phyloP scores from a whole-genome alignment of 2,888 invertebrate species.

The Alsophila aescularia region DNA sequence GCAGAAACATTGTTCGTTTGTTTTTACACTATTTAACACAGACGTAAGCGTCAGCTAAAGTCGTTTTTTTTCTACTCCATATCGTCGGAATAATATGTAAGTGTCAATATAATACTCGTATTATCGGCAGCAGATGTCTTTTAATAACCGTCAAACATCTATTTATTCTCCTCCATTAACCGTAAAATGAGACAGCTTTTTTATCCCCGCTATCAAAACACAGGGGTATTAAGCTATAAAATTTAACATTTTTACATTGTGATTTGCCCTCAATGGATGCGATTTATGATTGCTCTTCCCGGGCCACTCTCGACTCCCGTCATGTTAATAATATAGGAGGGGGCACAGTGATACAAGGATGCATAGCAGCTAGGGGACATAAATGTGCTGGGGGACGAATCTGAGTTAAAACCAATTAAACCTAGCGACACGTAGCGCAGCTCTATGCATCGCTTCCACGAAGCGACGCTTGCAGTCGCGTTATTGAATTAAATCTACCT shows the following conservation, averaged over 20 bases:
- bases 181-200: constrained; percentile 40
- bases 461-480: constrained; percentile 11
- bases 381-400: constrained; percentile 36
- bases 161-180: constrained; percentile 36
- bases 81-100: too few species aligned
- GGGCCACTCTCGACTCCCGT: constrained; percentile 44
- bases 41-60: too few species aligned
- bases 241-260: constrained; percentile 50
- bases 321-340: constrained; percentile 51
- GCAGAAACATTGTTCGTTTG: too few species aligned
- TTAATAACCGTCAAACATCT: constrained; percentile 37
- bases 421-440: background rate
- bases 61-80: too few species aligned
- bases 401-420: constrained; percentile 59
- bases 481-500: constrained; percentile 6
- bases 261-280: constrained; percentile 51
- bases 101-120: constrained; percentile 7
- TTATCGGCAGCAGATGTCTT: constrained; percentile 28
- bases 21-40: too few species aligned
- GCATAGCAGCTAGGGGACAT: constrained; percentile 34
- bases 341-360: constrained; percentile 14
- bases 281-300: constrained; percentile 56
- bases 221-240: constrained; percentile 39
- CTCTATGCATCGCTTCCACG: constrained; percentile 13
- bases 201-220: constrained; percentile 39